Evolutionary conservation across 1,140 invertebrate species (phyloP), one percentile per base, ranked within the genome.

Genomic region (Argopecten irradians): DNA sequence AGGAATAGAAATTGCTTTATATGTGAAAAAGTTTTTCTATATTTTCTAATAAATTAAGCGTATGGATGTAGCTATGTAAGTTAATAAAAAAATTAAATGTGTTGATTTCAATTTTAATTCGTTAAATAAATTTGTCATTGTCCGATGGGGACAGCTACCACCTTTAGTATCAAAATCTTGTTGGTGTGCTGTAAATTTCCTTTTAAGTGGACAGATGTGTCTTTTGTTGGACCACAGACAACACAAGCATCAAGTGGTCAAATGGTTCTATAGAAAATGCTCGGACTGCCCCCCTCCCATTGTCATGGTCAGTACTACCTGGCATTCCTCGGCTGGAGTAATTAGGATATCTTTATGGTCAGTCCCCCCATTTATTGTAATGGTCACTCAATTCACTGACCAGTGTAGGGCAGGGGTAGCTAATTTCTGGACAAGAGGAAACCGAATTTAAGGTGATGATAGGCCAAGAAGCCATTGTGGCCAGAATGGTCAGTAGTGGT

Each of bases 321-420:
- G 55, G 55, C 55, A 71, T 71, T 71, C 55, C 55, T 71, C 16
- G 22, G 55, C 13, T 3, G 28, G 55, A 71, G 55, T 71, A 71
- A 71, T 71, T 71, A n/a, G 55, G 55, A 71, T 71, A 71, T 71
- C 55, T 71, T 71, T 71, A n/a, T 71, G 55, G 55, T 71, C 55
- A 71, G 55, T 71, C 55, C n/a, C 5, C 28, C 5, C 22, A 71
- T 5, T 16, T n/a, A 71, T 71, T 71, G 55, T 71, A 71, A 71
- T 71, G n/a, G 55, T 71, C 55, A 71, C 55, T 71, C 55, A 71
- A 71, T 71, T 71, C 55, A 71, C 55, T 28, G 55, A 71, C 55
- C 55, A n/a, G n/a, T 71, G 55, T 71, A 71, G 22, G 8, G 55
- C 55, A 71, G 55, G 22, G 55, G 55, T 71, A 71, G 55, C 55